These are phyloP conservation scores for Siniperca scherzeri DNA, from an alignment of 2,797 vertebrate genomes.

Conservation along the genomic window DNA sequence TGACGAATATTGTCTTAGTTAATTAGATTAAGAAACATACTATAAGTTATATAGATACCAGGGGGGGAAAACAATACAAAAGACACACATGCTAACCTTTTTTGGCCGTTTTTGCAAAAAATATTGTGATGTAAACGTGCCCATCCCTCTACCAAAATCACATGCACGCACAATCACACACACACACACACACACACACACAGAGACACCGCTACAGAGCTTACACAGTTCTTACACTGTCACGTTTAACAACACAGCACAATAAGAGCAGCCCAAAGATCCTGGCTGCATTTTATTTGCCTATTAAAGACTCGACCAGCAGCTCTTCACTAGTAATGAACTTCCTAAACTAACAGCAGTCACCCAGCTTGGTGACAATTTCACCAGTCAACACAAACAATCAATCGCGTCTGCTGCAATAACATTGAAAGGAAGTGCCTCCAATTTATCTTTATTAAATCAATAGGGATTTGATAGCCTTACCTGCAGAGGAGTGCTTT, in stretches of 20 bases:
- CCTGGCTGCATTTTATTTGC: slow-evolving; percentile 32
- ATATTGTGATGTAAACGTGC: slow-evolving; percentile 81
- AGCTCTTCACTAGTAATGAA: slow-evolving; percentile 57
- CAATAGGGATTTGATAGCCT: slow-evolving; percentile 81
- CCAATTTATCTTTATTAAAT: slow-evolving; percentile 82
- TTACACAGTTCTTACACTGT: not conserved
- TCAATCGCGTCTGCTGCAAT: slow-evolving; percentile 73
- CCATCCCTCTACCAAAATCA: slow-evolving; percentile 34
- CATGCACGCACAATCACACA: not conserved
- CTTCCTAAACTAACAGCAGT: slow-evolving; percentile 62
- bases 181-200: slow-evolving; percentile 9
- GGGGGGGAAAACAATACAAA: slow-evolving; percentile 77
- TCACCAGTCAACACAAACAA: slow-evolving; percentile 68
- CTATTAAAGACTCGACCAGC: slow-evolving; percentile 30
- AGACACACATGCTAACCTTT: not conserved
- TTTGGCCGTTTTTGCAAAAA: slow-evolving; percentile 76
- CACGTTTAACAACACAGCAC: slow-evolving; percentile 23
- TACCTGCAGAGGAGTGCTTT: slow-evolving; percentile 82
- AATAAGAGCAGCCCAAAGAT: slow-evolving; percentile 13
- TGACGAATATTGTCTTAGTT: slow-evolving; percentile 68
- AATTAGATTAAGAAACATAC: slow-evolving; percentile 85
- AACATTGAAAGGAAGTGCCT: slow-evolving; percentile 70
- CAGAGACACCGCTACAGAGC: slow-evolving; percentile 15
- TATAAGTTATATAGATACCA: slow-evolving; percentile 81
- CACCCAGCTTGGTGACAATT: slow-evolving; percentile 54